Conservation (phyloP, 2,888 invertebrate species). For the Cheilosia impressa region DNA sequence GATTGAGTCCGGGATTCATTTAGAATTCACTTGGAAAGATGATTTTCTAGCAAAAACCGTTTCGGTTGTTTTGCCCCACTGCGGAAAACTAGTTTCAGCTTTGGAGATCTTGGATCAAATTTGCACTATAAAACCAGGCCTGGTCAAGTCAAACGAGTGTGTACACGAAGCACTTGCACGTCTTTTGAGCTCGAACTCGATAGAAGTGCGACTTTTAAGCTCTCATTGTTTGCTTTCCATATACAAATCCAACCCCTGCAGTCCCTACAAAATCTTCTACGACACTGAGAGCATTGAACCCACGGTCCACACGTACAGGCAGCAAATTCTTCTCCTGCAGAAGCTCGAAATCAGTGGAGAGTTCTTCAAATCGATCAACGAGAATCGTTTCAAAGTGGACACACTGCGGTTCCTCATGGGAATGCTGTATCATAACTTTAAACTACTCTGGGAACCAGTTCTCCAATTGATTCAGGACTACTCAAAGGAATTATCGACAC, state of each 20-base stretch:
- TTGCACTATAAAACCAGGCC: conserved; percentile 84
- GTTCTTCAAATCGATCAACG: conserved; percentile 84
- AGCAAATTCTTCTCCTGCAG: conserved; percentile 89
- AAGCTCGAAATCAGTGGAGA: conserved; percentile 88
- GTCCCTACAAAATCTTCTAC: conserved; percentile 88
- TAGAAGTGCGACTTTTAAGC: conserved; percentile 88
- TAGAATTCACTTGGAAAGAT: conserved; percentile 79
- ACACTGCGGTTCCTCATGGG: conserved; percentile 92
- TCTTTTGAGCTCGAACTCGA: conserved; percentile 88
- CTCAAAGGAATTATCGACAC: conserved; percentile 86
- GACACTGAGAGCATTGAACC: conserved; percentile 89
- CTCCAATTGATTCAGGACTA: conserved; percentile 90
- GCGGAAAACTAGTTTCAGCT: conserved; percentile 79
- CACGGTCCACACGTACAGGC: conserved; percentile 91
- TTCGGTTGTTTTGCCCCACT: conserved; percentile 69
- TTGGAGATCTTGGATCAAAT: conserved; percentile 80
- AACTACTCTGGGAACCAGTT: conserved; percentile 94
- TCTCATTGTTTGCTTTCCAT: conserved; percentile 90
- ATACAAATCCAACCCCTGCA: conserved; percentile 81
- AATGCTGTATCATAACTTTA: conserved; percentile 93
- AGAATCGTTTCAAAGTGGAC: conserved; percentile 86
- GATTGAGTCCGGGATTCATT: conserved; percentile 86
- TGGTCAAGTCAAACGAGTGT: conserved; percentile 77
- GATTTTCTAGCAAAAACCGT: conserved; percentile 57
- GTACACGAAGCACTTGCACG: conserved; percentile 85